Evolutionary conservation across 2,888 invertebrate species (phyloP).

Genomic region (Blera fallax): DNA sequence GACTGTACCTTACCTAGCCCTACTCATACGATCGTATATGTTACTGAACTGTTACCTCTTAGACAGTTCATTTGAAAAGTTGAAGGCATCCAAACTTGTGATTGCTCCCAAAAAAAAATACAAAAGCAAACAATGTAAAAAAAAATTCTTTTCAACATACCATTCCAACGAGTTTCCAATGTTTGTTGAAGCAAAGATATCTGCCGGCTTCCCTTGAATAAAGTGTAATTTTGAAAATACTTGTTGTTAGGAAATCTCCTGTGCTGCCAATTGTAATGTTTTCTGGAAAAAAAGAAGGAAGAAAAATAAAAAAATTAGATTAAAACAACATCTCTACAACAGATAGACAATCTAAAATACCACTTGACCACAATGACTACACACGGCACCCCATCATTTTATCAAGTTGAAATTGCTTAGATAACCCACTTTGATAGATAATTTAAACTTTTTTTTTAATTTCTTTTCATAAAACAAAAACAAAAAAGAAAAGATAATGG

Average conservation of each 20-base stretch:
- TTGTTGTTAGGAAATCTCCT: conserved; percentile 76
- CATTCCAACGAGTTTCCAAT: conserved; percentile 79
- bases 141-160: too few species aligned
- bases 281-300: conserved; percentile 75
- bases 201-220: conserved; percentile 79
- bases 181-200: conserved; percentile 78
- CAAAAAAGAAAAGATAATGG: not conserved
- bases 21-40: too few species aligned
- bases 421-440: conserved; percentile 53
- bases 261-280: conserved; percentile 79
- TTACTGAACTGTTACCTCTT: too few species aligned
- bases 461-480: not conserved
- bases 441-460: too few species aligned
- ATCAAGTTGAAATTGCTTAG: conserved; percentile 18
- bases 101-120: too few species aligned
- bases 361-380: conserved; percentile 63
- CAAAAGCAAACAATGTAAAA: too few species aligned
- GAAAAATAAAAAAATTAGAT: conserved; percentile 63
- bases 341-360: conserved; percentile 53
- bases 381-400: conserved; percentile 15
- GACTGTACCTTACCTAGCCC: too few species aligned
- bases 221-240: conserved; percentile 79
- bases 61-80: too few species aligned
- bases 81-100: too few species aligned
- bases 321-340: conserved; percentile 73